phyloP scores from a whole-genome alignment of 2,113 vertebrate genomes.

The Myotis yumanensis region DNA sequence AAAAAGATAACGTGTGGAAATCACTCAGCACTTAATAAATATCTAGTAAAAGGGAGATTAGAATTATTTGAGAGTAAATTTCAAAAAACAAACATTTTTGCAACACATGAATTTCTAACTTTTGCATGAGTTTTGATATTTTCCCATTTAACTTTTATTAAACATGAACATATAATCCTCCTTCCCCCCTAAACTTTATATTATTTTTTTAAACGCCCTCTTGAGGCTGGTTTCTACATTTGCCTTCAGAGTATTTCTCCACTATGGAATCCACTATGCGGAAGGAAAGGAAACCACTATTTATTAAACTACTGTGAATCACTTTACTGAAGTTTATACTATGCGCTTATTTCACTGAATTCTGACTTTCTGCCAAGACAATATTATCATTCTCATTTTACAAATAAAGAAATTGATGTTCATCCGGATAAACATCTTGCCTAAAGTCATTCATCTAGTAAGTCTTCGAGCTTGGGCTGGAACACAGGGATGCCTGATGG shows the following conservation, averaged over 20 bases:
- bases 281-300: not conserved
- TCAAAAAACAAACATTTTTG: not conserved
- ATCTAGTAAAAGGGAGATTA: not conserved
- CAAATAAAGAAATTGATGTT: not conserved
- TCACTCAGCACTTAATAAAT: not conserved
- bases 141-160: not conserved
- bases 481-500: not conserved
- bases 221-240: not conserved
- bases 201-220: not conserved
- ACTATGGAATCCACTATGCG: not conserved
- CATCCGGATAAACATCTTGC: not conserved
- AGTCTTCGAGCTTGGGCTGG: not conserved
- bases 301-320: not conserved
- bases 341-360: not conserved
- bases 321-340: not conserved
- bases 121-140: not conserved
- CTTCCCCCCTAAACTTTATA: not conserved
- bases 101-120: not conserved
- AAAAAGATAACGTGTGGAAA: not conserved
- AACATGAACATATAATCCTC: not conserved
- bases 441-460: not conserved
- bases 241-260: not conserved
- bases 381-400: not conserved
- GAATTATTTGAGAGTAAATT: slow-evolving; percentile 4
- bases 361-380: not conserved